Conservation (phyloP, 2,113 vertebrate genomes). For the Colossoma macropomum region DNA sequence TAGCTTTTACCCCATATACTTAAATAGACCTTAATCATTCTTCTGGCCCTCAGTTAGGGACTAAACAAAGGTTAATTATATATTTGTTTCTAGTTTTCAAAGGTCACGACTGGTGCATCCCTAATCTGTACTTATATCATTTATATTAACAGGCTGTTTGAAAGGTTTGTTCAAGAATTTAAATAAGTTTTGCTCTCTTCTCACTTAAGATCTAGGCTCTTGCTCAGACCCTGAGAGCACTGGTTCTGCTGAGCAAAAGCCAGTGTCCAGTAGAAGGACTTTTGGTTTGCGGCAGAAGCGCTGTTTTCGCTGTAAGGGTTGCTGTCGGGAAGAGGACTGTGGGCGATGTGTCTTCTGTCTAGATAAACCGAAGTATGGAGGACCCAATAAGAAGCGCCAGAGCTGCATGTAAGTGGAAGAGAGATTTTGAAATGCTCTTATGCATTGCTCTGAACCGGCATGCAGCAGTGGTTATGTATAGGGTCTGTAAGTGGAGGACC, state of each 20-base stretch:
- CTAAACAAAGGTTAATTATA: too few relatives aligned
- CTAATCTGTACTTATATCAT: too few relatives aligned
- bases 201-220: slow-evolving; percentile 71
- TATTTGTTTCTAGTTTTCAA: too few relatives aligned
- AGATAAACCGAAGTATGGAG: slow-evolving; percentile 92
- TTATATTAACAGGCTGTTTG: not conserved
- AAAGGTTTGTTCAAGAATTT: not conserved
- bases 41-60: not conserved
- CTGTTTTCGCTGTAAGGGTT: slow-evolving; percentile 85
- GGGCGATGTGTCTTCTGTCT: slow-evolving; percentile 86
- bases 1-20: not conserved
- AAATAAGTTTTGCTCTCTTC: slow-evolving; percentile 29
- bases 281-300: slow-evolving; percentile 72
- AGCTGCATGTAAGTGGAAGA: slow-evolving; percentile 86
- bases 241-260: slow-evolving; percentile 52
- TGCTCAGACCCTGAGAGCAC: slow-evolving; percentile 76
- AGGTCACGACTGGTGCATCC: too few relatives aligned
- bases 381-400: slow-evolving; percentile 90
- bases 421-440: not conserved
- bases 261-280: slow-evolving; percentile 31
- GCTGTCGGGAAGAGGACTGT: slow-evolving; percentile 82
- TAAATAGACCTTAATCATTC: not conserved
- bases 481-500: too few relatives aligned
- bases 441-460: not conserved
- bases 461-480: not conserved